These are phyloP conservation scores for Hoplias malabaricus DNA, from an alignment of 2,113 vertebrate species.

Conservation along the genomic window DNA sequence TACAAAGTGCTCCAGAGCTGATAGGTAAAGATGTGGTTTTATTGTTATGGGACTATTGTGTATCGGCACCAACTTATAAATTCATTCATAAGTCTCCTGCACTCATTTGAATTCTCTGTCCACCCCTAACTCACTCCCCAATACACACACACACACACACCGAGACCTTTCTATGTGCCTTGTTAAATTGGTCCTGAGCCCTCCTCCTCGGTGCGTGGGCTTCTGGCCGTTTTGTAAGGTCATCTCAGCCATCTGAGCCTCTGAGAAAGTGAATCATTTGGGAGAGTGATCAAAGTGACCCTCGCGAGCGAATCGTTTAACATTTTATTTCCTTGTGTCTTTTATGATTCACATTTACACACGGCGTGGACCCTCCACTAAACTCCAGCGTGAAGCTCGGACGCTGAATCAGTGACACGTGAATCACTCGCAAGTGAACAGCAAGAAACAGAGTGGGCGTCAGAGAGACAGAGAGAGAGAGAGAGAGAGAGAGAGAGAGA, in stretches of 20 bases:
- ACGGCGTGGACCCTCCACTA: constrained; percentile 7
- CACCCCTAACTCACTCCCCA: not conserved
- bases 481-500: not conserved
- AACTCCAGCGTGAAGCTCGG: constrained; percentile 16
- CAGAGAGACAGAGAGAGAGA: not conserved
- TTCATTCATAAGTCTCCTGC: not conserved
- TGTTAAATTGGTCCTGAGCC: constrained; percentile 10
- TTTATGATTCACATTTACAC: constrained; percentile 45
- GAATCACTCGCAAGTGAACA: constrained; percentile 44
- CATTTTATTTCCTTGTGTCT: constrained; percentile 32
- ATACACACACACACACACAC: not conserved
- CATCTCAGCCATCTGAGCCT: constrained; percentile 41
- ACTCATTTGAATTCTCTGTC: not conserved
- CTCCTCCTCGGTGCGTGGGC: constrained; percentile 25
- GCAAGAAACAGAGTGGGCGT: constrained; percentile 25
- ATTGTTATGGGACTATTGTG: too few species aligned
- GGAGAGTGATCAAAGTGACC: constrained; percentile 25
- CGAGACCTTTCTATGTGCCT: not conserved
- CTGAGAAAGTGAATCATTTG: constrained; percentile 47
- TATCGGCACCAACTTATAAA: too few species aligned
- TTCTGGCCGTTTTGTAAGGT: constrained; percentile 36
- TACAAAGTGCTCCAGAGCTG: too few species aligned
- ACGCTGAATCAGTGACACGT: constrained; percentile 43
- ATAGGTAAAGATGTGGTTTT: too few species aligned
- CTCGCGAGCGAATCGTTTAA: constrained; percentile 30